Evolutionary conservation across 2,113 vertebrate species (phyloP).

Genomic region (Oreochromis tanganicae): DNA sequence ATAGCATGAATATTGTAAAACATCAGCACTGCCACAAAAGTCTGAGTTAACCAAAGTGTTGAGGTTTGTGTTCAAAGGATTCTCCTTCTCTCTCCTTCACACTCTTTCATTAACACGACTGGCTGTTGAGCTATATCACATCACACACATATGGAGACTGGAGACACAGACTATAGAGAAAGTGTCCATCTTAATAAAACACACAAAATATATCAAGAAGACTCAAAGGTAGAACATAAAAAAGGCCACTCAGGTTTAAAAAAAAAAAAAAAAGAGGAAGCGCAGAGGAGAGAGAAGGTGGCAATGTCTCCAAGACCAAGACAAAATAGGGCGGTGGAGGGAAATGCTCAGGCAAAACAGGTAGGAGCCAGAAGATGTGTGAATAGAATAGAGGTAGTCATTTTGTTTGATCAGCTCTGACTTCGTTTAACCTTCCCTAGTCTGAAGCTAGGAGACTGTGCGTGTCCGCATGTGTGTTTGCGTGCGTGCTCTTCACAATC

Average conservation of each 20-base stretch:
- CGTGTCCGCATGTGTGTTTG: neutral
- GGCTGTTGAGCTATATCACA: neutral
- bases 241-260: neutral
- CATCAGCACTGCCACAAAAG: neutral
- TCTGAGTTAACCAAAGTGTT: neutral
- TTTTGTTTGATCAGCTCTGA: constrained; percentile 55
- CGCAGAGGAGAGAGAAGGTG: neutral
- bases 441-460: neutral
- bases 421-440: constrained; percentile 54
- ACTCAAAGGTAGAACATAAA: neutral
- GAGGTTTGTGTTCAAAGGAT: neutral
- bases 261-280: neutral
- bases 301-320: neutral
- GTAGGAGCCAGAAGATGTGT: neutral
- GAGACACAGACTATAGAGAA: neutral
- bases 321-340: neutral
- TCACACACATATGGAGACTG: neutral
- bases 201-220: neutral
- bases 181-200: neutral
- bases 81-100: neutral
- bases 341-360: neutral
- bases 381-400: neutral
- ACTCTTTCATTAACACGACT: neutral
- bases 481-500: constrained; percentile 29
- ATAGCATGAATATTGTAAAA: neutral